Evolutionary conservation across 2,113 vertebrate genomes (phyloP), one percentile per base, ranked within the genome.

Genomic region (Oncorhynchus kisutch): DNA sequence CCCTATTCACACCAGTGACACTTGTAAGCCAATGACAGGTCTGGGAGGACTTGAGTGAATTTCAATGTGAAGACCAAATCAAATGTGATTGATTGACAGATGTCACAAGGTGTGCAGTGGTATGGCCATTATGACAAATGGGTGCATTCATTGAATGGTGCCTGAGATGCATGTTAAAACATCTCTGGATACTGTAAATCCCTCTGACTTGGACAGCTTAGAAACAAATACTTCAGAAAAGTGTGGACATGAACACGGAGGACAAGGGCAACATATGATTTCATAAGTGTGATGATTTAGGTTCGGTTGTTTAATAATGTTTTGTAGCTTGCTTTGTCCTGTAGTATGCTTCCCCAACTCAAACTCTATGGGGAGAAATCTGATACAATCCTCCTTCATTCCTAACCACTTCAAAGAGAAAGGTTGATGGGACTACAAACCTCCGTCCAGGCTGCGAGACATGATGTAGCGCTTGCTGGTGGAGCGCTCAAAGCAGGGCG

Each of bases 401-500:
- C 16, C 54, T 57, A 57, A 9, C 54, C 16, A 5, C 54, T 45
- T 45, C 39, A 57, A 22, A 62, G 59, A 62, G 59, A 22, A 62
- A 14, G 6, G 20, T 22, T 22, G n/a, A 62, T 1, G 14, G 3
- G 14, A 22, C 20, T 54, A 22, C 20, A 34, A 34, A 34, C 34
- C 98, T 92, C 97, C 98, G 45, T 99, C 98, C 73, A 99, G 86
- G 86, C 97, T 99, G 79, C 97, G 96, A n/a, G 97, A 99, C 94
- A 99, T 95, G 73, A 97, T 93, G 76, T 96, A 98, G 49, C 97
- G 96, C 83, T 96, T 99, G 88, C 97, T 99, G 75, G 96, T 94
- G 0, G 96, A 98, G 2, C 98, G 95, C 67, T 97, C 95, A 45
- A 99, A 98, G 83, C 94, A 93, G 0, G 97, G 98, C 0, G 97